These are phyloP conservation scores for Conops quadrifasciatus DNA, from an alignment of 2,888 invertebrate species.

Conservation along the genomic window DNA sequence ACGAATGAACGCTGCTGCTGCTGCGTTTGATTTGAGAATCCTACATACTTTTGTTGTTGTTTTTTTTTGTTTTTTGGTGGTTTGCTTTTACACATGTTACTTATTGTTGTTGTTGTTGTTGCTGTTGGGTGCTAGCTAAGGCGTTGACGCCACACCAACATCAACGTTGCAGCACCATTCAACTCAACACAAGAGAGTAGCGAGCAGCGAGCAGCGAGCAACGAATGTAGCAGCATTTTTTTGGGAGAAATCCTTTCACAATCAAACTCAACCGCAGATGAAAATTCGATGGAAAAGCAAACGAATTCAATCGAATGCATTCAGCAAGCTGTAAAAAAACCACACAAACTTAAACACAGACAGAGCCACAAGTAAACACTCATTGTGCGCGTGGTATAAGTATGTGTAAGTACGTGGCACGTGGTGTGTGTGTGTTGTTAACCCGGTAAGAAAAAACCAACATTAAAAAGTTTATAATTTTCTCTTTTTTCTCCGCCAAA, in stretches of 20 bases:
- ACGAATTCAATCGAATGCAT: conserved; percentile 28
- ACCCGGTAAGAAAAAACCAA: too few species aligned
- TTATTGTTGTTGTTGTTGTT: neutral
- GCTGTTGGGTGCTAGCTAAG: neutral
- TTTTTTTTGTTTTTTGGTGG: too few species aligned
- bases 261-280: conserved; percentile 63
- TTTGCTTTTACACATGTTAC: too few species aligned
- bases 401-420: too few species aligned
- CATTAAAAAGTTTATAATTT: too few species aligned
- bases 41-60: too few species aligned
- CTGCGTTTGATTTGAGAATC: neutral
- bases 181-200: neutral
- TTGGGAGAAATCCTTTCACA: conserved; percentile 62
- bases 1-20: conserved; percentile 11
- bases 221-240: conserved; percentile 51
- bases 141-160: conserved; percentile 15
- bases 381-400: neutral
- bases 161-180: conserved; percentile 11
- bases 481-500: too few species aligned
- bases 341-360: conserved; percentile 18
- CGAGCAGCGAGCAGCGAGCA: neutral
- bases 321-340: conserved; percentile 9
- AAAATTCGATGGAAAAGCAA: conserved; percentile 47
- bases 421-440: too few species aligned
- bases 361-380: neutral